Evolutionary conservation across 2,797 vertebrate species (phyloP).

Genomic region (Tauraco hartlaubi): DNA sequence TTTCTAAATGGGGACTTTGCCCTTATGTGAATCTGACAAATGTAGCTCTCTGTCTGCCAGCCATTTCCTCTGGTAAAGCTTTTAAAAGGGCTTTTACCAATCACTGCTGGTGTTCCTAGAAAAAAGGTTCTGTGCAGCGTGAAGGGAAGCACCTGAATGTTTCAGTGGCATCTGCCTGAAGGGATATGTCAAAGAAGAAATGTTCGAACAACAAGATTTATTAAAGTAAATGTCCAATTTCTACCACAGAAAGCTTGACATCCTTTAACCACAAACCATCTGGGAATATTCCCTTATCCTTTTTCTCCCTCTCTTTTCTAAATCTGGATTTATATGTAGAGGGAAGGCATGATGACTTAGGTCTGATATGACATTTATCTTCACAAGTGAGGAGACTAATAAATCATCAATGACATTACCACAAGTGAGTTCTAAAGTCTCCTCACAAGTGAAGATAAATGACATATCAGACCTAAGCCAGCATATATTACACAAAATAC

Average conservation of each 20-base stretch:
- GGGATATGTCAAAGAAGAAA: conserved; percentile 55
- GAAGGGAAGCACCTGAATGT: conserved; percentile 39
- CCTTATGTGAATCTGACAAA: conserved; percentile 71
- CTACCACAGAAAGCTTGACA: conserved; percentile 51
- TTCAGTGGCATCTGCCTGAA: conserved; percentile 53
- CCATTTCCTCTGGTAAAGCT: conserved; percentile 45
- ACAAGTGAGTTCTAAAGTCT: conserved; percentile 66
- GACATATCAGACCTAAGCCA: conserved; percentile 8
- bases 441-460: conserved; percentile 69
- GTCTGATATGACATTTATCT: conserved; percentile 68
- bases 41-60: conserved; percentile 18
- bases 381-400: conserved; percentile 63
- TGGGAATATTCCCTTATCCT: conserved; percentile 27
- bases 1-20: conserved; percentile 69
- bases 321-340: conserved; percentile 59
- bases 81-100: conserved; percentile 57
- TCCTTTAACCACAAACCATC: conserved; percentile 37
- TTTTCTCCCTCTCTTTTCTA: conserved; percentile 16
- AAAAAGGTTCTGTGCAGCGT: background rate
- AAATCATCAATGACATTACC: conserved; percentile 64
- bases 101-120: conserved; percentile 31
- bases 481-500: conserved; percentile 61
- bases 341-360: conserved; percentile 37
- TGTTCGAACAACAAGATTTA: conserved; percentile 67
- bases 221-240: conserved; percentile 64